Conservation (phyloP, 1,140 invertebrate genomes). For the Leguminivora glycinivorella region DNA sequence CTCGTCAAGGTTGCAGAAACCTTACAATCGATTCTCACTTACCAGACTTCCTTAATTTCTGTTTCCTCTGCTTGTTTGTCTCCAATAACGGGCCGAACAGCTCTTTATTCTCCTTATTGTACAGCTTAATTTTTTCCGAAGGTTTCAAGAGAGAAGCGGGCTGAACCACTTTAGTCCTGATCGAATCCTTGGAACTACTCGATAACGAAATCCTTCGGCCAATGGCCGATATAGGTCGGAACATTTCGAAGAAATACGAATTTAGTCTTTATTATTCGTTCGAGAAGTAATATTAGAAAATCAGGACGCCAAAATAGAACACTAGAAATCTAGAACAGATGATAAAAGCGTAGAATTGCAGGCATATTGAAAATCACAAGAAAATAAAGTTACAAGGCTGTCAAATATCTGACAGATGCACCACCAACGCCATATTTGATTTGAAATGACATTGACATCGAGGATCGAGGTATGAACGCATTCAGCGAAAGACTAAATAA, state of each 20-base stretch:
- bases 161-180: slow-evolving; percentile 64
- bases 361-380: neutral
- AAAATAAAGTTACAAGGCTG: neutral
- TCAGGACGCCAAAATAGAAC: neutral
- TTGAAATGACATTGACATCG: too few species aligned
- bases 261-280: neutral
- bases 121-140: slow-evolving; percentile 65
- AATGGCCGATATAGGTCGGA: slow-evolving; percentile 47
- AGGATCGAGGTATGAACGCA: too few species aligned
- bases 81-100: slow-evolving; percentile 70
- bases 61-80: slow-evolving; percentile 65
- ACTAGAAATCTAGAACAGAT: neutral
- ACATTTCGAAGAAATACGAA: slow-evolving; percentile 37
- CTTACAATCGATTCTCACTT: slow-evolving; percentile 44
- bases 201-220: slow-evolving; percentile 43
- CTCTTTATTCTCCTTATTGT: slow-evolving; percentile 71
- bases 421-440: too few species aligned
- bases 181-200: slow-evolving; percentile 47
- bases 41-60: slow-evolving; percentile 58
- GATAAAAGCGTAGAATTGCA: neutral
- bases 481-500: too few species aligned
- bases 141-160: slow-evolving; percentile 63
- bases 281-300: slow-evolving; percentile 6
- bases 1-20: slow-evolving; percentile 48
- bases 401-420: neutral